phyloP scores from a whole-genome alignment of 1,140 invertebrate species.

The Lepidurus arcticus region DNA sequence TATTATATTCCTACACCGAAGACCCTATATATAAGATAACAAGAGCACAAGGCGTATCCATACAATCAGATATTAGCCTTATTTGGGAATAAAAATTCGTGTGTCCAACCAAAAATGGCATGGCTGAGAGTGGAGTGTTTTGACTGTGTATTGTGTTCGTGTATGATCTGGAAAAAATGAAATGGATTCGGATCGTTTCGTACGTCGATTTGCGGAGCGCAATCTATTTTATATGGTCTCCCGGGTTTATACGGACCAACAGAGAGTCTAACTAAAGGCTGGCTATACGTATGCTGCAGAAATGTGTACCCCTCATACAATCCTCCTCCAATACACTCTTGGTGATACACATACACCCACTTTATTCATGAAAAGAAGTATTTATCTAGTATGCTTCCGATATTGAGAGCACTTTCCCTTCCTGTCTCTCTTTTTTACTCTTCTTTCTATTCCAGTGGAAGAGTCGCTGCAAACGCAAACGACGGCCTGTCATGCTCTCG shows the following conservation, averaged over 20 bases:
- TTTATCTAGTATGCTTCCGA: neutral
- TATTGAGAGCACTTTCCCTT: constrained; percentile 8
- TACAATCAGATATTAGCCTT: neutral
- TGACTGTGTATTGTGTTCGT: neutral
- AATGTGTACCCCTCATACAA: neutral
- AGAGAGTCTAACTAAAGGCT: neutral
- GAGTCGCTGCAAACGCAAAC: neutral
- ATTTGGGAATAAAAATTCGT: neutral
- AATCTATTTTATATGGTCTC: neutral
- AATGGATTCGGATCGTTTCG: constrained; percentile 8
- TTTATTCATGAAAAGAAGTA: constrained; percentile 20
- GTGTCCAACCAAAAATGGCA: neutral
- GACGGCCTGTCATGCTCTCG: neutral
- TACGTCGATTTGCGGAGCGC: constrained; percentile 1
- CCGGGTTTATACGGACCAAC: neutral
- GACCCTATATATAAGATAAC: neutral
- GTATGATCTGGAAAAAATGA: neutral
- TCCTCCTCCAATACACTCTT: neutral
- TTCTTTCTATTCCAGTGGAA: neutral
- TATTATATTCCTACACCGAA: too few relatives aligned
- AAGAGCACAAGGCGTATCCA: neutral
- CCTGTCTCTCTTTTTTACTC: neutral
- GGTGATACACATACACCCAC: neutral
- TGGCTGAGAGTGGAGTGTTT: neutral
- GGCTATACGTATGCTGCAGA: neutral